Evolutionary conservation across 2,888 invertebrate species (phyloP), one percentile per base, ranked within the genome.

Genomic region (Cerceris ruficornis): DNA sequence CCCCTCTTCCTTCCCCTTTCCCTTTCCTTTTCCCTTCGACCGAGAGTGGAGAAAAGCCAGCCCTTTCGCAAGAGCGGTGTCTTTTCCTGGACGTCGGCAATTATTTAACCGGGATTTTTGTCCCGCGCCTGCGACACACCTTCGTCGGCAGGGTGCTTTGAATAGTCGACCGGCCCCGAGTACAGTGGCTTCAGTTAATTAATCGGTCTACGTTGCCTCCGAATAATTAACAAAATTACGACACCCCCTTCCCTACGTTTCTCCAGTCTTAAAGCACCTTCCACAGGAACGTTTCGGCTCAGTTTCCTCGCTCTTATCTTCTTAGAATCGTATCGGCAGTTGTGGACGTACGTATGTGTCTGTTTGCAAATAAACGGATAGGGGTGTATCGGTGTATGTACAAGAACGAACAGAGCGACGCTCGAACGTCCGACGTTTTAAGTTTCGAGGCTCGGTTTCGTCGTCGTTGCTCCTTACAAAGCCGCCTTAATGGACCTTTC

Each of bases 151-250:
- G 59, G 76, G 72, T 73, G 70, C 78, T 81, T 83, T 80, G 79
- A 82, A 80, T 80, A 77, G 80, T 69, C 59, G 80, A 72, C 71
- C 69, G 76, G 62, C 65, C 69, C 74, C 76, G 75, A 80, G 75
- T 17, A 54, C 68, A 54, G 69, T 79, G 84, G 81, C 83, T 88
- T 86, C 76, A 82, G 85, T 88, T 88, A 89, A 89, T 89, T 88
- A 88, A 88, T 88, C 82, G 88, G 81, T 75, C 80, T 65, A 81
- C 74, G 62, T 68, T 78, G 68, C 69, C 76, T 70, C 73, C 80
- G 86, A 86, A 88, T 89, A 89, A 88, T 88, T 88, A 89, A 88
- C 83, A 79, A 89, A 89, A 89, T 89, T 89, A 89, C 84, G 80
- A 76, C 82, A 73, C 74, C 71, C 73, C 50, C 67, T 59, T 42